Base-by-base conservation (phyloP, 1,140 invertebrate genomes). In the Zaprionus kolodkinae region DNA sequence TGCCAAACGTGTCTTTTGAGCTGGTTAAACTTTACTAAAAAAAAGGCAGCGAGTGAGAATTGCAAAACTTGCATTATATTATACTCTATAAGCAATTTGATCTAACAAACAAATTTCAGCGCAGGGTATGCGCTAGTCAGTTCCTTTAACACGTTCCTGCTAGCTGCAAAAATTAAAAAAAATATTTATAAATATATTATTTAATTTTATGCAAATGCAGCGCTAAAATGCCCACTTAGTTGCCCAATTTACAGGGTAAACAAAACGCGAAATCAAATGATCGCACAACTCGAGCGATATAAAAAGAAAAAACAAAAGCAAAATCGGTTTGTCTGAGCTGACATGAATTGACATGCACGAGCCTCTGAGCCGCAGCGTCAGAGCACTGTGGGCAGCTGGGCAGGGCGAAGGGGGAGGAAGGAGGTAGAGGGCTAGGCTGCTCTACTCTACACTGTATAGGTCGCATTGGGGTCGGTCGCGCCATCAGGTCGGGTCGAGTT, bases 321-420 rank as follows among this genome's bases (percentile, higher is more conserved):
- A 70, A 70, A 69, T 74, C 72, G 66, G 57, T 74, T 35, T 75
- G 67, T 75, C 60, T 75, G 67, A 75, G 60, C 72, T 71, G 72
- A 75, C 72, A 75, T 75, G 66, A 75, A 75, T 75, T 75, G 72
- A 75, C 67, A 70, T 70, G 59, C 70, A 59, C 72, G 66, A 68
- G 64, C 56, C 27, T 1, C 56, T 60, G 35, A 54, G 52, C 25
- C n/a, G 21, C 1, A 1, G n/a, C 6, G 38, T 13, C 38, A 7
- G n/a, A 43, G 38, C 38, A n/a, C n/a, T n/a, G n/a, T n/a, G n/a
- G n/a, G n/a, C n/a, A 43, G 30, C 7, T 35, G 33, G 33, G 7
- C 40, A 9, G 6, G n/a, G 40, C n/a, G 21, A 7, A 27, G 27
- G 33, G 40, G 0, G 3, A 45, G n/a, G 13, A 1, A 0, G 1